Conservation (phyloP, 1,140 invertebrate species). For the Atta cephalotes region DNA sequence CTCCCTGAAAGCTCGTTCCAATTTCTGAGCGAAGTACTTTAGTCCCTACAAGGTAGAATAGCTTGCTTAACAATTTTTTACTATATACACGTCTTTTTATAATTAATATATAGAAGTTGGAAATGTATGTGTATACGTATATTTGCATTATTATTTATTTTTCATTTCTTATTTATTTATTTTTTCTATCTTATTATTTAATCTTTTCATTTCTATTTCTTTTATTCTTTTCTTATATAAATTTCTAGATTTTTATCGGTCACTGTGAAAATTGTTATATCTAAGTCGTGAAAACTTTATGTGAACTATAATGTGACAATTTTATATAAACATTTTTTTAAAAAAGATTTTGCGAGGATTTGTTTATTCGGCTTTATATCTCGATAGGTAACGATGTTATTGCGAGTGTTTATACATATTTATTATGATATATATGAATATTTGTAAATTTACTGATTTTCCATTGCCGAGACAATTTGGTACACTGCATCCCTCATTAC, state of each 20-base stretch:
- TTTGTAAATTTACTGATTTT: constrained; percentile 44
- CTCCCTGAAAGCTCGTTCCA: constrained; percentile 52
- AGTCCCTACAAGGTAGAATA: constrained; percentile 17
- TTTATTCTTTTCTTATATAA: background rate
- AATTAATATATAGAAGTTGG: background rate
- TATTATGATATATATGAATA: background rate
- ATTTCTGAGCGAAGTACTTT: constrained; percentile 59
- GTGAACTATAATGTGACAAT: too few relatives aligned
- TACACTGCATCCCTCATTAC: constrained; percentile 58
- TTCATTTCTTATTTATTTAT: background rate
- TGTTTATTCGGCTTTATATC: background rate
- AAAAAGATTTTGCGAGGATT: background rate
- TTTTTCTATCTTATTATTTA: background rate
- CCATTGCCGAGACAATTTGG: constrained; percentile 27
- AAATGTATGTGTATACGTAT: background rate
- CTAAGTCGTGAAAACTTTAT: background rate
- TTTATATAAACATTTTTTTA: too few relatives aligned
- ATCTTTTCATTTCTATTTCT: background rate
- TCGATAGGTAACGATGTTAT: background rate
- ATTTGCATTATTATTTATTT: background rate
- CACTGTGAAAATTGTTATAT: background rate
- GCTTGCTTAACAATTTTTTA: constrained; percentile 38
- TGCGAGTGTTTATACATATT: background rate
- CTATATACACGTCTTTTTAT: background rate
- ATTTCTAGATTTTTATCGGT: constrained; percentile 4